Evolutionary conservation across 2,797 vertebrate genomes (phyloP), one percentile per base, ranked within the genome.

Genomic region (Danio albolineatus): DNA sequence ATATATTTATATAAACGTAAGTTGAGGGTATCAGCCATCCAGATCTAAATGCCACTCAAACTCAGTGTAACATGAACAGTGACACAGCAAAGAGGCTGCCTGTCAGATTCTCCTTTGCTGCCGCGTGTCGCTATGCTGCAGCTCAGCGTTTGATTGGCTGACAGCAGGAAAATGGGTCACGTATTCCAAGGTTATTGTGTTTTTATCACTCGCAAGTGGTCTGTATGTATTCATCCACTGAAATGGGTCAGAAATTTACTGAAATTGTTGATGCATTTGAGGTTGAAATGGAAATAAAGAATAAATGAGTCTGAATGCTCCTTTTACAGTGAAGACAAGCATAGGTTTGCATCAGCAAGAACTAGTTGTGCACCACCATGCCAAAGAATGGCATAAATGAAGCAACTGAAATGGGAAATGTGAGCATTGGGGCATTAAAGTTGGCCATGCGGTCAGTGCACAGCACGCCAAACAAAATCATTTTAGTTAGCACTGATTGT

Each of bases 401-500:
- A 82, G 76, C 90, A 88, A 88, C 85, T 87, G 54, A 85, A 91
- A 90, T 89, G 75, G 43, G 43, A 75, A 86, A 89, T 87, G 60
- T 83, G 83, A 80, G 85, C 85, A 77, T 5, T 38, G 88, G 86
- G 86, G 82, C 74, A 59, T 41, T 6, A 73, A 54, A 38, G 80
- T 73, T 39, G 85, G 81, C 84, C 60, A 77, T 66, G 65, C 12
- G 74, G 84, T 76, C 85, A 85, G 87, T 81, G 86, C 73, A 87
- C 83, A 77, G 85, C 82, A 66, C 17, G 75, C 88, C 78, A 85
- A 91, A 87, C 78, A 82, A 80, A 70, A 60, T 64, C 12, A 28
- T 65, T 56, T 73, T 44, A 19, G 13, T 21, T 19, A 65, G 41
- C 12, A 51, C 4, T 59, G 49, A 64, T 79, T 71, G 41, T 19